Percentiles rank a stretch among this genome's conserved stretches.
phyloP scores from a whole-genome alignment of 1,140 invertebrate species.

The Antheraea pernyi region DNA sequence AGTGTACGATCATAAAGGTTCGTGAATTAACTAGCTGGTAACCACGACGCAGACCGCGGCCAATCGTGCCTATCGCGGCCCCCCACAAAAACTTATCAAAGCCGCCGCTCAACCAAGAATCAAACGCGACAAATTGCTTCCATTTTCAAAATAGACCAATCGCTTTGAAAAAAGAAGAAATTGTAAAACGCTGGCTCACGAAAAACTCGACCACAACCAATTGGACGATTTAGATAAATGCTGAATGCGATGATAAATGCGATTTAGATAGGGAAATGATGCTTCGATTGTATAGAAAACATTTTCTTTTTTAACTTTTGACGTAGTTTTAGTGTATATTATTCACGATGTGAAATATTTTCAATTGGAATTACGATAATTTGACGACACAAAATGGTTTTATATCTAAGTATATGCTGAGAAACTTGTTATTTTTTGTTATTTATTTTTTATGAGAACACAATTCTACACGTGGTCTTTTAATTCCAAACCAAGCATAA shows the following conservation, averaged over 20 bases:
- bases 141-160: slow-evolving; percentile 63
- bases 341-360: too few species aligned
- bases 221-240: slow-evolving; percentile 37
- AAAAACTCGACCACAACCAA: slow-evolving; percentile 53
- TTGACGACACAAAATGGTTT: too few species aligned
- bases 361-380: too few species aligned
- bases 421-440: too few species aligned
- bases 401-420: too few species aligned
- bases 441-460: too few species aligned
- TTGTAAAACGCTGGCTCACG: slow-evolving; percentile 38
- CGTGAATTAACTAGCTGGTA: slow-evolving; percentile 49
- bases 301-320: not conserved
- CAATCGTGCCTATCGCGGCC: slow-evolving; percentile 47
- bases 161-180: slow-evolving; percentile 44
- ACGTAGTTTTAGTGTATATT: too few species aligned
- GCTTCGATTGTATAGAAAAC: not conserved
- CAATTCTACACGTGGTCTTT: too few species aligned
- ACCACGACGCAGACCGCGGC: slow-evolving; percentile 28
- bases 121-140: slow-evolving; percentile 64
- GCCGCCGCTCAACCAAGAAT: slow-evolving; percentile 51
- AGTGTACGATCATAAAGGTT: slow-evolving; percentile 31
- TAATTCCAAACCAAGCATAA: too few species aligned
- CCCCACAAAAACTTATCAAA: slow-evolving; percentile 71
- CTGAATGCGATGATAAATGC: too few species aligned
- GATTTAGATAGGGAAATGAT: not conserved